Evolutionary conservation across 2,888 invertebrate genomes (phyloP).

Genomic region (Ariolimax columbianus): DNA sequence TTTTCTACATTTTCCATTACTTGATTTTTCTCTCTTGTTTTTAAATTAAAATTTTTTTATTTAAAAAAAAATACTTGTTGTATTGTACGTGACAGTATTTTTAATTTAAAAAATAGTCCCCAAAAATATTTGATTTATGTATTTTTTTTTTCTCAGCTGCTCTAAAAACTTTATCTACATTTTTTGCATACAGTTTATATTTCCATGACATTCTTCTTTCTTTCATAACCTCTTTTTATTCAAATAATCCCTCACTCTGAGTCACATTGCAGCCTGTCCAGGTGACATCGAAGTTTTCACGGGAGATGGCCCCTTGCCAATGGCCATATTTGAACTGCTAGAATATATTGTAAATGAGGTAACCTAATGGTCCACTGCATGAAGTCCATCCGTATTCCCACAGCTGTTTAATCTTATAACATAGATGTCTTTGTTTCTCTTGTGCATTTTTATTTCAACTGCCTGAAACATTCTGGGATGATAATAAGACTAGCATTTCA

Average conservation of each 20-base stretch:
- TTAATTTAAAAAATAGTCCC: no score
- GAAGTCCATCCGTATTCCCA: conserved; percentile 31
- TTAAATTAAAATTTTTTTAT: no score
- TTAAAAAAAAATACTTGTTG: no score
- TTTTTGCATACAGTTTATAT: no score
- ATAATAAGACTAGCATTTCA: no score
- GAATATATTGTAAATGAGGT: conserved; percentile 99
- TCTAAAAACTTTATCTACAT: no score
- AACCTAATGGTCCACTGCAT: conserved; percentile 53
- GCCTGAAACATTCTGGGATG: no score
- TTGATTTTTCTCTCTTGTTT: no score
- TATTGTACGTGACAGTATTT: no score
- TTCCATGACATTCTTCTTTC: not conserved
- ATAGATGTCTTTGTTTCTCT: conserved; percentile 31
- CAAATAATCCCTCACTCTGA: conserved; percentile 21
- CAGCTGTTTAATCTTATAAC: conserved; percentile 6
- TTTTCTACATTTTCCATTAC: no score
- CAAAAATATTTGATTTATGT: no score
- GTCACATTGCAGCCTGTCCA: conserved; percentile 73
- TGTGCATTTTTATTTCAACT: conserved; percentile 36
- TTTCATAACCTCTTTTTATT: not conserved
- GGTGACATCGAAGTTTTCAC: conserved; percentile 76
- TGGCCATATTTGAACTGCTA: conserved; percentile 99
- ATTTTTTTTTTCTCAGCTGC: no score
- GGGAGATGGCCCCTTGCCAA: conserved; percentile 76